A percentile compares a stretch with the other conserved stretches of the same genome.
phyloP scores from a whole-genome alignment of 2,888 invertebrate genomes.

The Cristatella mucedo region DNA sequence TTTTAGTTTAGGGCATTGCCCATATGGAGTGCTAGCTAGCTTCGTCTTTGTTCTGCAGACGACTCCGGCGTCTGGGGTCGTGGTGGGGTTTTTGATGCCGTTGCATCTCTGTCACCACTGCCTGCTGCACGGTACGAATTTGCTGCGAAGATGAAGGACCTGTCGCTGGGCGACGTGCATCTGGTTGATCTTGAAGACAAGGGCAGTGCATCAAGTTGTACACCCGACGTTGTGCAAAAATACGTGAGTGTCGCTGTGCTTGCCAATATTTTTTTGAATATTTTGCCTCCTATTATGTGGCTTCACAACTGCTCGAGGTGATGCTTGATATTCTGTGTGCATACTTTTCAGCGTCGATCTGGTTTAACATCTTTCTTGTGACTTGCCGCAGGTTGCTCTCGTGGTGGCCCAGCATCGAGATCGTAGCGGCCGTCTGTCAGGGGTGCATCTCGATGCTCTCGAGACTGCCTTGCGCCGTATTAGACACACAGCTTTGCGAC shows the following conservation, averaged over 20 bases:
- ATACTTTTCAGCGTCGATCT: constrained; percentile 18
- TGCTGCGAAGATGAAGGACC: constrained; percentile 35
- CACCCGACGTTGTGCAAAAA: no score
- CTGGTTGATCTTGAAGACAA: constrained; percentile 28
- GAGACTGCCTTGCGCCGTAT: no score
- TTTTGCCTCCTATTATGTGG: background rate
- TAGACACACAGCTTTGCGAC: no score
- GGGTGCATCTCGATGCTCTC: no score
- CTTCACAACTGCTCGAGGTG: background rate
- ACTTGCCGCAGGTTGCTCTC: constrained; percentile 26
- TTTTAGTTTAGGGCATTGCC: no score
- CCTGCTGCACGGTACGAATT: constrained; percentile 30
- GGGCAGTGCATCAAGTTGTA: no score
- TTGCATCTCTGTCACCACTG: constrained; percentile 20
- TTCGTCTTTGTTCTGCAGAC: constrained; percentile 19
- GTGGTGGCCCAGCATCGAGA: constrained; percentile 32
- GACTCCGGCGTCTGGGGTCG: constrained; percentile 37
- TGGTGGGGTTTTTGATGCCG: constrained; percentile 38
- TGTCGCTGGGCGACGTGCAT: constrained; percentile 36
- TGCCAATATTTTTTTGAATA: constrained; percentile 1
- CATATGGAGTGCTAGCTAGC: no score
- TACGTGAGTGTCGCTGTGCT: no score
- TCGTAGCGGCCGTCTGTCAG: constrained; percentile 23
- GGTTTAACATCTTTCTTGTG: no score
- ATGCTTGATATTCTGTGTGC: background rate